Percentiles rank a stretch among this genome's conserved stretches.
Evolutionary conservation across 30 jellyfish, hydroid and myxozoan species (phyloP).

Genomic region (Rhopilema esculentum): DNA sequence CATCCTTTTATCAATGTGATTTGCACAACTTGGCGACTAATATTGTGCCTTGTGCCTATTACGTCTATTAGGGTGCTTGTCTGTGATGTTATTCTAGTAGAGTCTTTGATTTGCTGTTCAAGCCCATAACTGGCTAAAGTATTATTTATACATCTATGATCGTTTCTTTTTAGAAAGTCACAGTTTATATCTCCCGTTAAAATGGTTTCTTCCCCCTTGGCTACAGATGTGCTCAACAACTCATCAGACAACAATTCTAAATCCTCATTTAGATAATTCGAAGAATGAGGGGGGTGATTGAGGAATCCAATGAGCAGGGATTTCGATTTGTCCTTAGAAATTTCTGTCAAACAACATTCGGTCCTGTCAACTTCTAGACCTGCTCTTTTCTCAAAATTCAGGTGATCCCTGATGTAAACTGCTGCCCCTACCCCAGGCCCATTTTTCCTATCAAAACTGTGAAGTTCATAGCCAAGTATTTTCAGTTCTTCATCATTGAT

Average conservation of each 20-base stretch:
- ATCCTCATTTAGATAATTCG: slow-evolving; percentile 55
- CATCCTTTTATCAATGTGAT: no score
- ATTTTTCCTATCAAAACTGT: slow-evolving; percentile 48
- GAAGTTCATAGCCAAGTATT: slow-evolving; percentile 59
- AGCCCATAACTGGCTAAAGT: slow-evolving; percentile 38
- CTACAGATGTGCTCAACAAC: slow-evolving; percentile 45
- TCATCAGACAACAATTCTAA: slow-evolving; percentile 28
- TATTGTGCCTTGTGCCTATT: no score
- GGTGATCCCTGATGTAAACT: slow-evolving; percentile 63
- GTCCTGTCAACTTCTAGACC: slow-evolving; percentile 53
- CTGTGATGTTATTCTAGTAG: slow-evolving; percentile 62
- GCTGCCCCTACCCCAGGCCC: slow-evolving; percentile 77
- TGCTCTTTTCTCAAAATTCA: slow-evolving; percentile 38
- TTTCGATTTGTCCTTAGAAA: slow-evolving; percentile 17
- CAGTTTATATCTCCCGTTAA: slow-evolving; percentile 61
- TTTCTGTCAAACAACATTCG: slow-evolving; percentile 55
- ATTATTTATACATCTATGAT: slow-evolving; percentile 35
- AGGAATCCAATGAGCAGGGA: slow-evolving; percentile 53
- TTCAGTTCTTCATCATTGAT: slow-evolving; percentile 46
- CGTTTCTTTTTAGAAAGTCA: slow-evolving; percentile 40
- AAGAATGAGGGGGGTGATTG: slow-evolving; percentile 62
- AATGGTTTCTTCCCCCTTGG: slow-evolving; percentile 64
- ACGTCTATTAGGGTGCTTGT: slow-evolving; percentile 71
- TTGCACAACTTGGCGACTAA: no score
- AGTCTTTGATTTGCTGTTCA: slow-evolving; percentile 62